A percentile compares a stretch with the other conserved stretches of the same genome.
Evolutionary conservation across 2,113 vertebrate genomes (phyloP).

Genomic region (Scophthalmus maximus): DNA sequence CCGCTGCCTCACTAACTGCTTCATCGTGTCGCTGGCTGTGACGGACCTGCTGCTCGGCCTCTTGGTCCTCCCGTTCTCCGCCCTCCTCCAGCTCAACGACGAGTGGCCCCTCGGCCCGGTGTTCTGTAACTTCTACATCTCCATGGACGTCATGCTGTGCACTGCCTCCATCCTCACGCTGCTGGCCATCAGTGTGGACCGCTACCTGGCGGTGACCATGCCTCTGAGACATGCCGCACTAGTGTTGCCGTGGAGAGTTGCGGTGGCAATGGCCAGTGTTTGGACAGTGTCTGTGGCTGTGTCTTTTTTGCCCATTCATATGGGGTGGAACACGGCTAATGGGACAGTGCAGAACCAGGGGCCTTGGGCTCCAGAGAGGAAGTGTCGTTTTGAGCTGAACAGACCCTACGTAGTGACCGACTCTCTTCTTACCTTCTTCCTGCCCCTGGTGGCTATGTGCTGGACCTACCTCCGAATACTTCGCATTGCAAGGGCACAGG

Average conservation of each 20-base stretch:
- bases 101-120: constrained; percentile 86
- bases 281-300: constrained; percentile 92
- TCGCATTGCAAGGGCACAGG: constrained; percentile 91
- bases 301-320: constrained; percentile 94
- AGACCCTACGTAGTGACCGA: constrained; percentile 88
- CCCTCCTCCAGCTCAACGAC: constrained; percentile 83
- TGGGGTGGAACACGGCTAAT: constrained; percentile 93
- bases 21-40: constrained; percentile 92
- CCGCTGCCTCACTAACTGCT: constrained; percentile 93
- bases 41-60: constrained; percentile 93
- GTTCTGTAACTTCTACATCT: constrained; percentile 94
- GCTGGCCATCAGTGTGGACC: constrained; percentile 94
- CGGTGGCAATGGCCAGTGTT: constrained; percentile 84
- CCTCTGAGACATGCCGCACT: constrained; percentile 90
- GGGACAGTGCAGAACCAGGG: constrained; percentile 83
- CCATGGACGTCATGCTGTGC: constrained; percentile 96
- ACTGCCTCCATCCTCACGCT: constrained; percentile 98
- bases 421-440: constrained; percentile 91
- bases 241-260: constrained; percentile 85
- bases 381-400: constrained; percentile 90
- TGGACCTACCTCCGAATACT: constrained; percentile 92
- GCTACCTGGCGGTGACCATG: constrained; percentile 91
- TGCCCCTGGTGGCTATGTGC: constrained; percentile 93
- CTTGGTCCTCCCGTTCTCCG: constrained; percentile 93
- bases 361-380: constrained; percentile 31